These are phyloP conservation scores for Pterophyllum scalare DNA, from an alignment of 2,113 vertebrate genomes.

Conservation along the genomic window DNA sequence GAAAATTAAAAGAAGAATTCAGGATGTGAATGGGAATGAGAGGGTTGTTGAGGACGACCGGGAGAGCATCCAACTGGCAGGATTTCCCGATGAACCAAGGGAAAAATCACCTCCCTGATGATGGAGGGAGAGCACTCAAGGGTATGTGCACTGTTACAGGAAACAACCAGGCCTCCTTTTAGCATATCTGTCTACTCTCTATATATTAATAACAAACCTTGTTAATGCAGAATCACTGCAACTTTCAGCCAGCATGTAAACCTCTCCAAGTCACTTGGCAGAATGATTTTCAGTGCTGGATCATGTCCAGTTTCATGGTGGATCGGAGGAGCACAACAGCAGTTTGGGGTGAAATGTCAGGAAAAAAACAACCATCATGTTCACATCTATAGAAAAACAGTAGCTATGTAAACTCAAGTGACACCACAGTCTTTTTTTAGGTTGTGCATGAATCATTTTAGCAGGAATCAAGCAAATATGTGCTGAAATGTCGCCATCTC, in stretches of 20 bases:
- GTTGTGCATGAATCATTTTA: neutral
- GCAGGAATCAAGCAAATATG: neutral
- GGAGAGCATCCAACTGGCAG: conserved; percentile 65
- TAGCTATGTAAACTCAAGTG: neutral
- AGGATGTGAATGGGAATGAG: conserved; percentile 52
- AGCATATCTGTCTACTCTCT: neutral
- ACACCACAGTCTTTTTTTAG: neutral
- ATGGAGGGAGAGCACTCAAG: conserved; percentile 20
- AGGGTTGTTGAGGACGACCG: conserved; percentile 35
- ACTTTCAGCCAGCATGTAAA: neutral
- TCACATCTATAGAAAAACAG: neutral
- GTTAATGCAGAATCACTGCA: neutral
- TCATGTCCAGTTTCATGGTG: neutral
- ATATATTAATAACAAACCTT: neutral
- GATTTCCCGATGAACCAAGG: conserved; percentile 62
- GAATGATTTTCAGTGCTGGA: neutral
- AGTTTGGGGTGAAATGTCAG: neutral
- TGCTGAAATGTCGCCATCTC: conserved; percentile 59
- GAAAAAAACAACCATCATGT: neutral
- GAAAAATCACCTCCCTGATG: conserved; percentile 48
- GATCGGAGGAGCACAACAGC: neutral
- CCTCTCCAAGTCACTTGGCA: neutral
- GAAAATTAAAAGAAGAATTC: conserved; percentile 38
- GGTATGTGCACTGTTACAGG: neutral
- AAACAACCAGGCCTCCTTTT: conserved; percentile 7